Evolutionary conservation across 2,797 vertebrate species (phyloP).

Genomic region (Balearica regulorum): DNA sequence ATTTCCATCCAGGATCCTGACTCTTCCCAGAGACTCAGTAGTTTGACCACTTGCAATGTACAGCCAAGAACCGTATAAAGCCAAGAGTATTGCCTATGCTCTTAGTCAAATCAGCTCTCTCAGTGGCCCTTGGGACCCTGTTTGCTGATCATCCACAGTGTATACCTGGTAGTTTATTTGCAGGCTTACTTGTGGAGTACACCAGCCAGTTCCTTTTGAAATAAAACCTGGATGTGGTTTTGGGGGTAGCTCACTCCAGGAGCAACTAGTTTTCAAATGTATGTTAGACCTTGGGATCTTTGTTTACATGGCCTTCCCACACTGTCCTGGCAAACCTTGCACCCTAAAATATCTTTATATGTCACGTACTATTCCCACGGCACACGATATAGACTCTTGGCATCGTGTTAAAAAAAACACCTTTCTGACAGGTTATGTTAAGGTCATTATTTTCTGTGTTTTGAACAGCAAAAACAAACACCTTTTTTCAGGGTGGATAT

Average conservation of each 20-base stretch:
- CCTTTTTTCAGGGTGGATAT: background rate
- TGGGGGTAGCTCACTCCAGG: background rate
- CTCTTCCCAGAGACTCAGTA: background rate
- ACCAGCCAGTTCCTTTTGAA: background rate
- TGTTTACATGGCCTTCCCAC: background rate
- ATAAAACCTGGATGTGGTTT: background rate
- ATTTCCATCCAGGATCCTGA: rapidly evolving
- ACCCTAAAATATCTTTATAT: background rate
- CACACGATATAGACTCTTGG: background rate
- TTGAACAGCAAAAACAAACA: background rate
- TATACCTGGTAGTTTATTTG: background rate
- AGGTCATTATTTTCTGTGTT: background rate
- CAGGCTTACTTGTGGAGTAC: background rate
- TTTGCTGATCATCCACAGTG: background rate
- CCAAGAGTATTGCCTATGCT: background rate
- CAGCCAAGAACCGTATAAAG: background rate
- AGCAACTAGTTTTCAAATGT: background rate
- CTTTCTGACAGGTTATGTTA: background rate
- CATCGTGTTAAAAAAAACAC: rapidly evolving
- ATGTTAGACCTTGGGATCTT: background rate
- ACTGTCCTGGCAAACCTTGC: background rate
- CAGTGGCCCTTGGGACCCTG: background rate
- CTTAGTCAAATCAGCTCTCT: background rate
- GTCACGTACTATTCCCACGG: rapidly evolving
- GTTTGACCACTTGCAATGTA: background rate